Conservation (phyloP, 2,888 invertebrate genomes). For the Ceraclea dissimilis region DNA sequence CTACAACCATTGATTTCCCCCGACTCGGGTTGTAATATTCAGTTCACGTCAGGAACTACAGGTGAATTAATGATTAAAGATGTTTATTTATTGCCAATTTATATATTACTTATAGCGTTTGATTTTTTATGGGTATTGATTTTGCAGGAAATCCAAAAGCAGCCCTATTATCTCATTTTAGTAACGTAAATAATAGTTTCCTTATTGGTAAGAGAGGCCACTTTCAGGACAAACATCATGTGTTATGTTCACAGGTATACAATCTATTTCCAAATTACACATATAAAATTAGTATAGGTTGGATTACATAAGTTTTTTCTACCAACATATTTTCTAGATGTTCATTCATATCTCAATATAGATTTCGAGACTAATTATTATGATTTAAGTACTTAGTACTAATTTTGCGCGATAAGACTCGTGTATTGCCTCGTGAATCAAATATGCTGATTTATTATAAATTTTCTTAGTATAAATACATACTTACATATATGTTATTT, state of each 20-base stretch:
- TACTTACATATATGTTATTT: no score
- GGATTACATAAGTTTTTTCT: no score
- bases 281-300: no score
- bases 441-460: no score
- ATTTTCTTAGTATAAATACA: no score
- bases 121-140: background rate
- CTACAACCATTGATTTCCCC: conserved; percentile 54
- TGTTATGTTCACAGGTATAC: conserved; percentile 50
- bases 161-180: conserved; percentile 63
- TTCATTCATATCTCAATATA: no score
- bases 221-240: conserved; percentile 42
- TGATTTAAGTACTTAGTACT: no score
- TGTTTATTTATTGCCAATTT: background rate
- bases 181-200: conserved; percentile 71
- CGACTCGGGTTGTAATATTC: conserved; percentile 67
- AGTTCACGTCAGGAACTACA: conserved; percentile 68
- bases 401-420: no score
- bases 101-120: background rate
- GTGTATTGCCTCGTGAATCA: no score
- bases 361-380: no score
- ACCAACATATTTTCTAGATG: no score
- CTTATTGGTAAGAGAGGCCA: conserved; percentile 51
- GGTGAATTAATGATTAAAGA: conserved; percentile 30
- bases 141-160: conserved; percentile 68
- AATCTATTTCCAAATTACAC: background rate